phyloP scores from a whole-genome alignment of 2,797 vertebrate genomes.

The Malurus leucopterus region DNA sequence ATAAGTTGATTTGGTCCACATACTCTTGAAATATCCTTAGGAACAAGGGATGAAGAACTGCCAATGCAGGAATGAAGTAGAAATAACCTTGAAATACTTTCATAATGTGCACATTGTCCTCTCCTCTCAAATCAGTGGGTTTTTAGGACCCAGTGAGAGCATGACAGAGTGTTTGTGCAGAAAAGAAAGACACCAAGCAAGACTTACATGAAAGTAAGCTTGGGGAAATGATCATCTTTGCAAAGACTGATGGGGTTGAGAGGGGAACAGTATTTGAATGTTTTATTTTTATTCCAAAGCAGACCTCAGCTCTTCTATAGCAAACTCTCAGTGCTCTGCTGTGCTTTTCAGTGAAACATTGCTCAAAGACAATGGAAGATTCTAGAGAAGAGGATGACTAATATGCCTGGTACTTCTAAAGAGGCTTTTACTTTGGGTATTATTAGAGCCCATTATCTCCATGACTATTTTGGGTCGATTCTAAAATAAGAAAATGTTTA shows the following conservation, averaged over 20 bases:
- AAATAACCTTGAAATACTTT: not conserved
- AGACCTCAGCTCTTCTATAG: not conserved
- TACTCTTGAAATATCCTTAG: not conserved
- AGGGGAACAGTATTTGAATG: not conserved
- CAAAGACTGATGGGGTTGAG: not conserved
- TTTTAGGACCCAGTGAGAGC: not conserved
- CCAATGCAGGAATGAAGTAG: not conserved
- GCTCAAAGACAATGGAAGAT: not conserved
- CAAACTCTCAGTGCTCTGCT: not conserved
- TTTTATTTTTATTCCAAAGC: not conserved
- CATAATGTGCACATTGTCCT: not conserved
- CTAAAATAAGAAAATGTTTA: not conserved
- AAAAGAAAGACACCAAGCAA: not conserved
- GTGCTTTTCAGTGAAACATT: not conserved
- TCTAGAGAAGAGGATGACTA: not conserved
- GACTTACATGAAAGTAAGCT: fast-evolving
- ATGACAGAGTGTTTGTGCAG: not conserved
- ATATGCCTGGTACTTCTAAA: fast-evolving
- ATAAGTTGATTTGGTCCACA: not conserved
- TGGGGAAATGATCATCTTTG: not conserved
- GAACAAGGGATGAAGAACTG: not conserved
- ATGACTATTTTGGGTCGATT: not conserved
- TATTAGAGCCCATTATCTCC: not conserved
- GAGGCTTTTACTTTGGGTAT: not conserved
- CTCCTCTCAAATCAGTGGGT: not conserved